phyloP scores from a whole-genome alignment of 2,797 vertebrate genomes.

The Microctenopoma lineatum region DNA sequence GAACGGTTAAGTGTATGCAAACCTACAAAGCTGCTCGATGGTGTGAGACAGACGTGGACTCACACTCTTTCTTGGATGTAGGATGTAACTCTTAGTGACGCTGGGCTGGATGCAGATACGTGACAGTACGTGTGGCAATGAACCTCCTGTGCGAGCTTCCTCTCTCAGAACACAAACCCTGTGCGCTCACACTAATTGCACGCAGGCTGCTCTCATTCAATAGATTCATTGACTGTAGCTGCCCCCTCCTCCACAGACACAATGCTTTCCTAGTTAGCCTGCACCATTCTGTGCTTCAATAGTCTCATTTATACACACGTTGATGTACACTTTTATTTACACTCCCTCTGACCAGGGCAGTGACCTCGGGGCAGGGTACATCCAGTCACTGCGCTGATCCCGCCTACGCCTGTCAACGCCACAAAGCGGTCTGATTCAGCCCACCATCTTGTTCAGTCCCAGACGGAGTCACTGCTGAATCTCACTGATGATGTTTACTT shows the following conservation, averaged over 20 bases:
- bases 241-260: conserved; percentile 23
- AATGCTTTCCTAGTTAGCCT: conserved; percentile 55
- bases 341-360: conserved; percentile 20
- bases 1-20: not conserved
- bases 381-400: conserved; percentile 35
- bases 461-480: conserved; percentile 48
- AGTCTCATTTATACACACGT: conserved; percentile 51
- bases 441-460: conserved; percentile 47
- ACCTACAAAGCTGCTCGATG: not conserved
- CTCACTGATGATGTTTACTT: conserved; percentile 64
- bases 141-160: conserved; percentile 39
- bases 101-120: not conserved
- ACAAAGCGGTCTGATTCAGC: conserved; percentile 65
- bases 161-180: conserved; percentile 12
- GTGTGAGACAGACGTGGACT: not conserved
- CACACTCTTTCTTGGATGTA: not conserved
- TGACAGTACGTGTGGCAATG: not conserved
- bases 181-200: not conserved
- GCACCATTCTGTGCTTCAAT: conserved; percentile 47
- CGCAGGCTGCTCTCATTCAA: conserved; percentile 24
- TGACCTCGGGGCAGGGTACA: conserved; percentile 59
- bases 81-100: not conserved
- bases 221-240: conserved; percentile 33
- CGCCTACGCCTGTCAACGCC: conserved; percentile 22
- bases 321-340: conserved; percentile 14